Evolutionary conservation across 1,140 invertebrate genomes (phyloP).

Genomic region (Tenebrio molitor): DNA sequence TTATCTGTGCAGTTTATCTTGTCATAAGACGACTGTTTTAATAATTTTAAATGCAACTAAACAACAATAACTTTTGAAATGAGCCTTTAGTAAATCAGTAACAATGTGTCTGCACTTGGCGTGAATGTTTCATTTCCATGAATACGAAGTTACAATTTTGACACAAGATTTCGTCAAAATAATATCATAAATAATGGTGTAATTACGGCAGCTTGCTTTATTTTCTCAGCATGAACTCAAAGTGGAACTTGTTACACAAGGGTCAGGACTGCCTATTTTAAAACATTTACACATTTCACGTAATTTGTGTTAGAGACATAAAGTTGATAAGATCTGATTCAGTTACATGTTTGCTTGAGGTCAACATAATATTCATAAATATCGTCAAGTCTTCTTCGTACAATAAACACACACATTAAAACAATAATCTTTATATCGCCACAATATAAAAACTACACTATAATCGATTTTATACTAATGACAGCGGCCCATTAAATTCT

Average conservation of each 20-base stretch:
- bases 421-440: constrained; percentile 16
- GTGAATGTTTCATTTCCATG: neutral
- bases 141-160: neutral
- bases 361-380: constrained; percentile 40
- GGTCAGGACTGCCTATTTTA: constrained; percentile 32
- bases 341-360: constrained; percentile 31
- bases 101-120: too few relatives aligned
- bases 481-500: constrained; percentile 16
- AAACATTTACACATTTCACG: constrained; percentile 39
- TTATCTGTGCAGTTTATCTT: too few relatives aligned
- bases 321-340: constrained; percentile 34
- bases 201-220: constrained; percentile 30
- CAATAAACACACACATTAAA: constrained; percentile 21
- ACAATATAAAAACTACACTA: neutral
- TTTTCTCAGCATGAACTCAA: constrained; percentile 21
- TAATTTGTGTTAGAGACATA: constrained; percentile 40
- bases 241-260: constrained; percentile 38
- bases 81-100: too few relatives aligned
- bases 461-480: constrained; percentile 40
- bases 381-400: constrained; percentile 17
- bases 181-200: constrained; percentile 28
- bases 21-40: too few relatives aligned
- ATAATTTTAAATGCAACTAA: too few relatives aligned
- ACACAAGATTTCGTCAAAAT: constrained; percentile 27
- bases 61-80: too few relatives aligned